Conservation (phyloP, 2,113 vertebrate species). For the Tetrax tetrax region DNA sequence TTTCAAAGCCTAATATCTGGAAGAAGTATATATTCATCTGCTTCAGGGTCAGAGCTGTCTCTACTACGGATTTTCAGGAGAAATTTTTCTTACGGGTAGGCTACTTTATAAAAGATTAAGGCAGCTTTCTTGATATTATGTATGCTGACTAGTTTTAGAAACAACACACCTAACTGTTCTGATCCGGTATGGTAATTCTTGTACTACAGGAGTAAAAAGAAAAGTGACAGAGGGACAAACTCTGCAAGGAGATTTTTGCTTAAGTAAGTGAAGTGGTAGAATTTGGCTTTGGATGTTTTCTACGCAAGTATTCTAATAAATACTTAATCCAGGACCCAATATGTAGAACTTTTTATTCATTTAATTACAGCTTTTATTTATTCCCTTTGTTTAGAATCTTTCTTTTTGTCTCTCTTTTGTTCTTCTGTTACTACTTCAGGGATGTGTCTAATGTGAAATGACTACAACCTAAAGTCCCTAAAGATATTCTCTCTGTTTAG, state of each 20-base stretch:
- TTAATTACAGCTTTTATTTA: slow-evolving; percentile 13
- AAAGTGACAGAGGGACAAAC: background rate
- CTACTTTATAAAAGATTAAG: background rate
- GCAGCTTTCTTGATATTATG: background rate
- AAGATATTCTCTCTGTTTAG: background rate
- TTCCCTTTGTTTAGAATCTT: slow-evolving; percentile 5
- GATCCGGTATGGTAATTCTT: background rate
- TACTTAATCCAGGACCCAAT: background rate
- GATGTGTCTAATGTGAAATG: background rate
- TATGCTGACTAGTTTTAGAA: background rate
- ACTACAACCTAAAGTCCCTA: background rate
- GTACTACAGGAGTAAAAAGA: background rate
- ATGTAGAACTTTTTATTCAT: background rate
- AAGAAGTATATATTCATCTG: background rate
- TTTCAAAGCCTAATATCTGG: background rate
- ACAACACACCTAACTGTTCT: background rate
- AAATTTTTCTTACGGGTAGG: background rate
- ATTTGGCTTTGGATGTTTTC: background rate
- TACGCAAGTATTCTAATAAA: background rate
- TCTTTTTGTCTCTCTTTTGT: background rate
- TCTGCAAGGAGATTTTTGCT: background rate
- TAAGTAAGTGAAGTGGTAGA: background rate
- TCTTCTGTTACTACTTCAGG: background rate
- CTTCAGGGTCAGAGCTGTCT: background rate
- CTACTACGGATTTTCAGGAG: background rate